phyloP scores from a whole-genome alignment of 2,888 invertebrate genomes.

The Theodoxus fluviatilis region DNA sequence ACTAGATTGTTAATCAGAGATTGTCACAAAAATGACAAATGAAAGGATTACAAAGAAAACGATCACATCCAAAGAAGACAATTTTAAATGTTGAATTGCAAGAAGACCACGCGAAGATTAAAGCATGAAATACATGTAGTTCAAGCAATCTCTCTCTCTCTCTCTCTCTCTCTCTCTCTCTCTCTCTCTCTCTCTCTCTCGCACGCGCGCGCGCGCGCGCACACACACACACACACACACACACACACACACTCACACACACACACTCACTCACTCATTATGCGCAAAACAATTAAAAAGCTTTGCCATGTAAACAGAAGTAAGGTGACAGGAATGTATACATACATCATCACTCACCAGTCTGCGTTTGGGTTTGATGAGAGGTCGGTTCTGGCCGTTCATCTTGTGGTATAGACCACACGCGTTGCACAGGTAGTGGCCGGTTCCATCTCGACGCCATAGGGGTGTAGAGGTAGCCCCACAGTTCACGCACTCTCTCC shows the following conservation, averaged over 20 bases:
- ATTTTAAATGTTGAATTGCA: too few relatives aligned
- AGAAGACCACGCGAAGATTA: too few relatives aligned
- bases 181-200: background rate
- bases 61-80: too few relatives aligned
- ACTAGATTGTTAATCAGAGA: too few relatives aligned
- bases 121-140: too few relatives aligned
- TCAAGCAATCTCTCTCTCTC: background rate
- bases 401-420: constrained; percentile 99
- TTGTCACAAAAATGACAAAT: too few relatives aligned
- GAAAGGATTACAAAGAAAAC: too few relatives aligned
- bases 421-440: constrained; percentile 98
- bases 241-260: background rate
- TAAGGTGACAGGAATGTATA: background rate
- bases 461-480: constrained; percentile 95
- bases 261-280: too few relatives aligned
- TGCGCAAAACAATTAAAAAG: too few relatives aligned
- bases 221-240: constrained; percentile 5
- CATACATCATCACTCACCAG: constrained; percentile 80
- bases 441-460: constrained; percentile 95
- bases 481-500: constrained; percentile 97
- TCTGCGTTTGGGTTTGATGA: constrained; percentile 97
- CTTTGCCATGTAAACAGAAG: too few relatives aligned
- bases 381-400: constrained; percentile 97
- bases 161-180: background rate
- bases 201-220: background rate